A percentile compares a stretch with the other conserved stretches of the same genome.
Conservation (phyloP, 1,140 invertebrate species). For the Popillia japonica region DNA sequence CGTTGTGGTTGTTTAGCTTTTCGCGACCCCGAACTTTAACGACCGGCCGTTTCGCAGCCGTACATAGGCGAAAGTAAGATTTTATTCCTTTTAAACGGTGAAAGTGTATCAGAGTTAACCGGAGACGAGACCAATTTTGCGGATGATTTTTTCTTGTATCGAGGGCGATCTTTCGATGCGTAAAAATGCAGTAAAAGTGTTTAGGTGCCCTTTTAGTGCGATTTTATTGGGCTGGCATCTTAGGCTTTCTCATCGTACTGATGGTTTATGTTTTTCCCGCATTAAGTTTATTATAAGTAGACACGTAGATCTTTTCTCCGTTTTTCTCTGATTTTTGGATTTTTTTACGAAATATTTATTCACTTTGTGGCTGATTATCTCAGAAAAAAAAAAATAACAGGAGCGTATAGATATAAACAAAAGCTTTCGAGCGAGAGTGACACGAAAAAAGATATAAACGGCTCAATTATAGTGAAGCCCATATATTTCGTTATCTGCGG, state of each 20-base stretch:
- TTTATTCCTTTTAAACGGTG: slow-evolving; percentile 33
- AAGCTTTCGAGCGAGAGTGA: no score
- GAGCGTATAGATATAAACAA: no score
- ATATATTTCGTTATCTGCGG: no score
- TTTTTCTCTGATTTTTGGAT: not conserved
- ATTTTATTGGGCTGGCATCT: not conserved
- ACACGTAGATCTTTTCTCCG: not conserved
- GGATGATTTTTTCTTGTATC: slow-evolving; percentile 34
- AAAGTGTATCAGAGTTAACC: slow-evolving; percentile 35
- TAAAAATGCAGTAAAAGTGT: slow-evolving; percentile 2
- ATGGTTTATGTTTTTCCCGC: not conserved
- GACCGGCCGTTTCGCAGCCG: slow-evolving; percentile 30
- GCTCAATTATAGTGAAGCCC: no score
- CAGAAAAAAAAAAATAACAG: no score
- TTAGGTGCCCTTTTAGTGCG: not conserved
- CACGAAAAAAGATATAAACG: no score
- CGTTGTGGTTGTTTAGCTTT: slow-evolving; percentile 23
- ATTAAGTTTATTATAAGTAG: not conserved
- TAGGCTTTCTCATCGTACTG: not conserved
- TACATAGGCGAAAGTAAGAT: slow-evolving; percentile 25
- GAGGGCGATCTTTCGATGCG: not conserved
- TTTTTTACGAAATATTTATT: no score
- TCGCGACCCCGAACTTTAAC: slow-evolving; percentile 30
- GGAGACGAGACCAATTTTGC: slow-evolving; percentile 31
- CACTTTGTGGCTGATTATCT: no score